A percentile compares a stretch with the other conserved stretches of the same genome.
phyloP scores from a whole-genome alignment of 2,797 vertebrate species.

The Limnodromus scolopaceus region DNA sequence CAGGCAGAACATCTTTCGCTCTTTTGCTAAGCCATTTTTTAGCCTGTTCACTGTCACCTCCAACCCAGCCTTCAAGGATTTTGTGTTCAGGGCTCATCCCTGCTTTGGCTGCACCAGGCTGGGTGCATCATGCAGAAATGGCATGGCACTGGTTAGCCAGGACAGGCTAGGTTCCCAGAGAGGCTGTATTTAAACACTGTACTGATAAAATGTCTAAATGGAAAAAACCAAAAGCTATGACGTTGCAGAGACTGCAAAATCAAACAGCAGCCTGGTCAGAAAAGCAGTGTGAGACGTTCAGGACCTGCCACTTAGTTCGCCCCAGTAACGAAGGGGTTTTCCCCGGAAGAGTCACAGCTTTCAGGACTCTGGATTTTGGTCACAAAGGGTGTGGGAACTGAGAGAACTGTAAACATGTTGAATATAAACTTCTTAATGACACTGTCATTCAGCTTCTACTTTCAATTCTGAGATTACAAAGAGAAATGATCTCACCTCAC shows the following conservation, averaged over 20 bases:
- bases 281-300: not conserved
- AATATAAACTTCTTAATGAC: not conserved
- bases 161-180: not conserved
- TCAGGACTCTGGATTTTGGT: not conserved
- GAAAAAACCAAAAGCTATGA: not conserved
- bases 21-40: not conserved
- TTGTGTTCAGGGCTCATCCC: not conserved
- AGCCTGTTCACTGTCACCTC: not conserved
- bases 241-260: not conserved
- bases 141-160: not conserved
- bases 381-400: not conserved
- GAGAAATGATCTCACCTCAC: slow-evolving; percentile 30
- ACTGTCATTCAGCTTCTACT: not conserved
- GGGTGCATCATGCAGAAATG: not conserved
- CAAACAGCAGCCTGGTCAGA: not conserved
- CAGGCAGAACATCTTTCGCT: not conserved
- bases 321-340: not conserved
- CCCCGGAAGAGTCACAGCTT: not conserved
- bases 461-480: slow-evolving; percentile 16
- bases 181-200: not conserved
- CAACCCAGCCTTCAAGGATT: not conserved
- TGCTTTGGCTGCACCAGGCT: not conserved
- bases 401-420: not conserved
- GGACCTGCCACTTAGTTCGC: not conserved
- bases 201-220: not conserved